Evolutionary conservation across 2,113 vertebrate genomes (phyloP), one percentile per base, ranked within the genome.

Genomic region (Epinephelus moara): DNA sequence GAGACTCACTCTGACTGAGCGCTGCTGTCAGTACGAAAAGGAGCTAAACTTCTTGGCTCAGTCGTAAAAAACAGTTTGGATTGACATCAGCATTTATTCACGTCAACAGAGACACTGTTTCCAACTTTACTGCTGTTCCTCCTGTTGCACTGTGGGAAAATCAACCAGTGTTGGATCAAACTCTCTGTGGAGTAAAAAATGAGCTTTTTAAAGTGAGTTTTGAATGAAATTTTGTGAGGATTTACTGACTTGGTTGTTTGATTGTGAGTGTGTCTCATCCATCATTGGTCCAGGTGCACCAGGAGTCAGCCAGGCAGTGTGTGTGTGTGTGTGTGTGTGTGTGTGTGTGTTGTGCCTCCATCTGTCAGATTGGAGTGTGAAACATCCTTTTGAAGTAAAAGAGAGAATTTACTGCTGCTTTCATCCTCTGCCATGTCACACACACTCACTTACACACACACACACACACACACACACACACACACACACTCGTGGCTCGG

Each of bases 321-420:
- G 64, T 82, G 57, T 56, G 63, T 49, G 81, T 73, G 8, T 52
- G 67, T 66, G 70, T 74, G 53, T 50, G 70, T 74, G 53, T 50
- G 57, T 69, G 70, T 61, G 17, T 45, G 82, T 52, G 61, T 68
- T 70, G 12, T 57, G 45, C 3, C 4, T 69, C 11, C 47, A 61
- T 72, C 60, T 75, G 72, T 74, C 63, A 17, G 18, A 76, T 9
- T 45, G 61, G 76, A 87, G 85, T 73, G 68, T 81, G 56, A 84
- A 83, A 75, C 76, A 83, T 83, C 71, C 78, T 78, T 84, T 87
- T 80, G 85, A 87, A 87, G 76, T 87, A 55, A 83, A 87, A 37
- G n/a, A 82, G 42, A 79, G 30, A 80, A 82, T 87, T 87, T 87
- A 80, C 71, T 63, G 69, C 77, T 64, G 75, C 88, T 85, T 92